Conservation (phyloP, 1,140 invertebrate species). For the Meloidogyne hapla region DNA sequence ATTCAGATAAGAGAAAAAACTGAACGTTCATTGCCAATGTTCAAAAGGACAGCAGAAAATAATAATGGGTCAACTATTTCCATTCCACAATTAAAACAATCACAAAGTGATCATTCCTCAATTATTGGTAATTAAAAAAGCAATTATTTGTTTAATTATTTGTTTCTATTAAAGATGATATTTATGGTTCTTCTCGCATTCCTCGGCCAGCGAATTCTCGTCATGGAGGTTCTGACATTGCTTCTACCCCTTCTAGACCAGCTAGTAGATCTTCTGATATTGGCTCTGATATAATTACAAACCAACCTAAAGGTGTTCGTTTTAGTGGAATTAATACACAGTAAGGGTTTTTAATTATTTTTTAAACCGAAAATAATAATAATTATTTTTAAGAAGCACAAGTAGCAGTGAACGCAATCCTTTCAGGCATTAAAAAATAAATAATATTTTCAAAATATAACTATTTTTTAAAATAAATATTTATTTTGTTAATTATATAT, state of each 20-base stretch:
- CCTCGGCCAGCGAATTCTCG: conserved; percentile 27
- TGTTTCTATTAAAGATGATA: conserved; percentile 7
- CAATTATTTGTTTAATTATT: not conserved
- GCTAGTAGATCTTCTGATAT: conserved; percentile 22
- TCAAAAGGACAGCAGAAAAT: conserved; percentile 35
- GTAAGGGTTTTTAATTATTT: not conserved
- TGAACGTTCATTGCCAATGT: conserved; percentile 62
- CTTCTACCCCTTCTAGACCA: conserved; percentile 21
- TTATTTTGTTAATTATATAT: not conserved
- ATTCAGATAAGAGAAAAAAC: conserved; percentile 63
- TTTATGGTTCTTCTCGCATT: conserved; percentile 38
- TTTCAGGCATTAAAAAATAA: not conserved
- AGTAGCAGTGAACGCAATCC: no score
- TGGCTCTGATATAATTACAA: conserved; percentile 9
- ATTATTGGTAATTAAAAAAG: conserved; percentile 26
- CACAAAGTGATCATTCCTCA: conserved; percentile 29
- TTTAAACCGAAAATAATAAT: not conserved
- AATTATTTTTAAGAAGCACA: not conserved
- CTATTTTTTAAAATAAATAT: no score
- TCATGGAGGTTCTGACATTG: conserved; percentile 6
- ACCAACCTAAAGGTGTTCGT: not conserved
- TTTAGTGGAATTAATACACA: not conserved
- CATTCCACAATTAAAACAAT: conserved; percentile 10
- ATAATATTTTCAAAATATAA: not conserved
- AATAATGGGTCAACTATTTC: not conserved